Conservation (phyloP, 2,888 invertebrate species). For the Epistrophe eligans region DNA sequence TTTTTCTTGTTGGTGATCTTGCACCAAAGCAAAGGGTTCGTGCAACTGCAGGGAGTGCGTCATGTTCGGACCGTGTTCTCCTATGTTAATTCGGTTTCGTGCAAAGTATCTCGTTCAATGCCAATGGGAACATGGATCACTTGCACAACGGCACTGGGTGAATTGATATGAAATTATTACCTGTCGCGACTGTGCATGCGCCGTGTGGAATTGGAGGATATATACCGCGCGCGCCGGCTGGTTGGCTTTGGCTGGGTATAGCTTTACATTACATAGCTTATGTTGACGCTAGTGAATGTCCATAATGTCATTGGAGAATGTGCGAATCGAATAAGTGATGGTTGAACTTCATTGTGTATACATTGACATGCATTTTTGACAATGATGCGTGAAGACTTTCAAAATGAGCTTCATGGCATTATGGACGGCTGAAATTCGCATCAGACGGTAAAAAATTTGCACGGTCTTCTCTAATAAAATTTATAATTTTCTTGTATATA, state of each 20-base stretch:
- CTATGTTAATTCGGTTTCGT: conserved; percentile 76
- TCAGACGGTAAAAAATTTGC: too few species aligned
- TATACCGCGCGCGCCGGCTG: conserved; percentile 42
- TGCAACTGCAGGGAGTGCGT: conserved; percentile 74
- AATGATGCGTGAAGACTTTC: background rate
- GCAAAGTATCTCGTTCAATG: conserved; percentile 77
- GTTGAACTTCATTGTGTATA: conserved; percentile 60
- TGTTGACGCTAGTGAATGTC: conserved; percentile 70
- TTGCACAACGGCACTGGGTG: conserved; percentile 74
- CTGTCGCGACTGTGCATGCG: conserved; percentile 73
- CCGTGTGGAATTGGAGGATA: conserved; percentile 60
- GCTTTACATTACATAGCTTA: conserved; percentile 61
- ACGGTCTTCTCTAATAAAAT: too few species aligned
- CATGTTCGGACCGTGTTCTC: conserved; percentile 75
- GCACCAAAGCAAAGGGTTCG: conserved; percentile 40
- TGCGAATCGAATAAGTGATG: conserved; percentile 43
- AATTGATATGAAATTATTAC: conserved; percentile 76
- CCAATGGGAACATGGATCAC: conserved; percentile 76
- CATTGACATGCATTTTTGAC: background rate
- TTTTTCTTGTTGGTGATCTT: conserved; percentile 11
- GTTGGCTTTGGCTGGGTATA: background rate
- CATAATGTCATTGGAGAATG: conserved; percentile 57
- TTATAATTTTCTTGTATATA: too few species aligned
- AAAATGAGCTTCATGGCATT: background rate
- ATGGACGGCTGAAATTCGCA: background rate